A percentile compares a stretch with the other conserved stretches of the same genome.
phyloP scores from a whole-genome alignment of 2,113 vertebrate species.

The Tragulus kanchil region DNA sequence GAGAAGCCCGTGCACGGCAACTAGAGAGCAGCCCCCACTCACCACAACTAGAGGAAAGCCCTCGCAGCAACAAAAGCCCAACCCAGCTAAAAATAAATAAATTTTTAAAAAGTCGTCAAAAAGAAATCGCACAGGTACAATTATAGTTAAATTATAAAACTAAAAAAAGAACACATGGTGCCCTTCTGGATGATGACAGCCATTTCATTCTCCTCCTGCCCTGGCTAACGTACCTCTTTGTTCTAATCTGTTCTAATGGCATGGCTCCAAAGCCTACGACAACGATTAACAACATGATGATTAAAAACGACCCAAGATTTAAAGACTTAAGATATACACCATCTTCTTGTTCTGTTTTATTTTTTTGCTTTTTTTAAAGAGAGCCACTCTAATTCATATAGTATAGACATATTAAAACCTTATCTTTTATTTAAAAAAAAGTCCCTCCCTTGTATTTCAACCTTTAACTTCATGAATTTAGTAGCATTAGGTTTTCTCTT shows the following conservation, averaged over 20 bases:
- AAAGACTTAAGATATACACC: constrained; percentile 66
- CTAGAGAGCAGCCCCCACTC: too few relatives aligned
- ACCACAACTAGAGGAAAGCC: too few relatives aligned
- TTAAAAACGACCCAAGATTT: constrained; percentile 46
- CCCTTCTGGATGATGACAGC: background rate
- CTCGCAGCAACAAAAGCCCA: too few relatives aligned
- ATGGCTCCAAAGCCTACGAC: background rate
- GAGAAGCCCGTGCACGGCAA: too few relatives aligned
- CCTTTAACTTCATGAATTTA: constrained; percentile 59
- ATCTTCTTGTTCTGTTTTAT: background rate
- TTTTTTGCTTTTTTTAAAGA: background rate
- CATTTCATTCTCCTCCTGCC: constrained; percentile 38
- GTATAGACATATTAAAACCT: background rate
- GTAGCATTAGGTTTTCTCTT: constrained; percentile 73
- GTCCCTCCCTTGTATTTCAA: constrained; percentile 65
- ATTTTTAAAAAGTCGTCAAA: too few relatives aligned
- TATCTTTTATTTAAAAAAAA: constrained; percentile 40
- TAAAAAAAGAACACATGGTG: background rate
- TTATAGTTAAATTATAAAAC: background rate
- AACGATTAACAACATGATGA: constrained; percentile 64
- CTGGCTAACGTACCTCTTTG: background rate
- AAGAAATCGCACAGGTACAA: background rate
- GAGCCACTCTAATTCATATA: constrained; percentile 59
- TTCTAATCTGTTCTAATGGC: constrained; percentile 66
- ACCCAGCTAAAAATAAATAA: too few relatives aligned